Evolutionary conservation across 1,140 invertebrate genomes (phyloP), one percentile per base, ranked within the genome.

Genomic region (Sycophila sp.): DNA sequence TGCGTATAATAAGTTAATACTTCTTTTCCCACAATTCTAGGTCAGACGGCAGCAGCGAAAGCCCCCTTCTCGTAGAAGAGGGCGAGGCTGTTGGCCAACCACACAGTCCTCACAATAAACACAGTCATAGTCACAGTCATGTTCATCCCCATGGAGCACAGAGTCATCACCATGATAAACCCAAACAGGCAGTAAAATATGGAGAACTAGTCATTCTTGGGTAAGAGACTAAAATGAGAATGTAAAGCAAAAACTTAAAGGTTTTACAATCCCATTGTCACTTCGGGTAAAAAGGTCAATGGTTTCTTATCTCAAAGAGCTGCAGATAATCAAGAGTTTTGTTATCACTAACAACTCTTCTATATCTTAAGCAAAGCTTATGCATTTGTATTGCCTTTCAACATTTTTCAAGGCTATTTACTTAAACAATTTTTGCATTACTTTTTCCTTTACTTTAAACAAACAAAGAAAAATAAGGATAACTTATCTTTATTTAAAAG

Each of bases 161-260:
- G 28, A 80, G 78, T 76, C 82, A 84, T 77, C 82, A 83, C 59
- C 83, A 86, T 79, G 90, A 90, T 58, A 92, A 92, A 82, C 88
- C 90, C 32, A 93, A 94, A 85, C 91, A 91, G 73, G 88, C 89
- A 76, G 87, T 94, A 76, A 95, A 94, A 88, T 97, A 96, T 89
- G 95, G 95, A 75, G 95, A 97, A 90, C 89, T 97, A 82, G 93
- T 96, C 82, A 96, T 97, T 86, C 90, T 96, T 83, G 95, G 95
- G 94, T 97, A 89, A 91, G 90, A 89, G n/a, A 62, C 45, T 55
- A 32, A 1, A 72, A 42, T 38, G 17, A 64, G 15, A 30, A 24
- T 30, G 7, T 19, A 68, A 22, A 62, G 38, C 32, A 36, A 26
- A 67, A 15, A 34, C n/a, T 36, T n/a, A 32, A 51, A 49, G 19